phyloP scores from a whole-genome alignment of 1,140 invertebrate species.

The Aphelenchoides besseyi region DNA sequence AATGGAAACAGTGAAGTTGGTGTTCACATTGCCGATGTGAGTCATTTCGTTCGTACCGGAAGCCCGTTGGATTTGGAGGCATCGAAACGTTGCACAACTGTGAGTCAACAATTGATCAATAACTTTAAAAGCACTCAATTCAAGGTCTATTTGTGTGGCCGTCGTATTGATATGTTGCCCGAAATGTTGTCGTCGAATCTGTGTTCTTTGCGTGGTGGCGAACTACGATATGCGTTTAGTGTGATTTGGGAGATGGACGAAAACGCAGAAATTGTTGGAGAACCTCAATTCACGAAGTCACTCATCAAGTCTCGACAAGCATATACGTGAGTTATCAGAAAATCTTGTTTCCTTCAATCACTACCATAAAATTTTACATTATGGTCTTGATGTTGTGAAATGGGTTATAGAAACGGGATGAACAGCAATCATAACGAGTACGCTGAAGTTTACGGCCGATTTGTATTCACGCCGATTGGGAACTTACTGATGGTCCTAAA shows the following conservation, averaged over 20 bases:
- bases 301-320: conserved; percentile 73
- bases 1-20: conserved; percentile 81
- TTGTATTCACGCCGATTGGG: too few relatives aligned
- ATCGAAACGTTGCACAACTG: conserved; percentile 49
- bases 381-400: too few relatives aligned
- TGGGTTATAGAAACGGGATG: too few relatives aligned
- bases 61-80: conserved; percentile 75
- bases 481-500: too few relatives aligned
- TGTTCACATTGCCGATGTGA: conserved; percentile 88
- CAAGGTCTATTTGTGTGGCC: conserved; percentile 54
- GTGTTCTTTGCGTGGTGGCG: conserved; percentile 79
- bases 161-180: conserved; percentile 67
- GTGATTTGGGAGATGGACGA: conserved; percentile 84
- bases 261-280: conserved; percentile 76
- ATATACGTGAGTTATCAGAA: too few relatives aligned
- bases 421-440: too few relatives aligned
- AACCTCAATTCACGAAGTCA: conserved; percentile 81
- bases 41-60: conserved; percentile 82
- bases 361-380: too few relatives aligned
- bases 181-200: conserved; percentile 85
- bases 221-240: conserved; percentile 86
- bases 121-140: conserved; percentile 1
- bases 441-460: too few relatives aligned
- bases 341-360: too few relatives aligned
- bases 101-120: conserved; percentile 17